phyloP scores from a whole-genome alignment of 1,140 invertebrate species.

The Cephus cinctus region DNA sequence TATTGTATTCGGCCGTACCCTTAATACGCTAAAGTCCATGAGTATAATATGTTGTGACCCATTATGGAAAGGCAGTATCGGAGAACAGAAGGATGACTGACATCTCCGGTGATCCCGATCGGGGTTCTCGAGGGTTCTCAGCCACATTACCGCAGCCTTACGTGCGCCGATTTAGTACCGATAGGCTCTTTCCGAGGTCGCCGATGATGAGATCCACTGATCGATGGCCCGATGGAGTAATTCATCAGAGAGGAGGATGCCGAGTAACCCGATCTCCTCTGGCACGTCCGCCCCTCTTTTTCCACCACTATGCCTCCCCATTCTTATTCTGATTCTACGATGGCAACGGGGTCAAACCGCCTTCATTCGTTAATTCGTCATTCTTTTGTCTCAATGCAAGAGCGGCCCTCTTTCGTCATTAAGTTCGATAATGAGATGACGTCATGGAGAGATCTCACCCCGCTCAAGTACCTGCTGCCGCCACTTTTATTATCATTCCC shows the following conservation, averaged over 20 bases:
- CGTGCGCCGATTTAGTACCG: not conserved
- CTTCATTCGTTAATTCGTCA: constrained; percentile 44
- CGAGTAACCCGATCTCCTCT: constrained; percentile 44
- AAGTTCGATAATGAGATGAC: constrained; percentile 24
- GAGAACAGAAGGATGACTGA: constrained; percentile 47
- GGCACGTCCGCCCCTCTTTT: constrained; percentile 27
- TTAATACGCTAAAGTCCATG: too few relatives aligned
- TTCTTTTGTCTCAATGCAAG: constrained; percentile 35
- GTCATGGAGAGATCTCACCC: constrained; percentile 9
- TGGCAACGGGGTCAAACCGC: constrained; percentile 17
- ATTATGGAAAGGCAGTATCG: constrained; percentile 36
- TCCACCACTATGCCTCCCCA: constrained; percentile 23
- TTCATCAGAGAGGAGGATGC: constrained; percentile 51
- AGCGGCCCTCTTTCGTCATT: constrained; percentile 26
- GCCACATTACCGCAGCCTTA: constrained; percentile 5
- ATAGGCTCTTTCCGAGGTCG: constrained; percentile 5
- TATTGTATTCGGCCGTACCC: constrained; percentile 36
- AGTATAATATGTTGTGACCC: constrained; percentile 5
- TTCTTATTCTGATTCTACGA: constrained; percentile 36
- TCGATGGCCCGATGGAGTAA: constrained; percentile 41
- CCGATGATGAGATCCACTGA: constrained; percentile 44
- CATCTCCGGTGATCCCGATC: constrained; percentile 45
- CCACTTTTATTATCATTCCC: not conserved
- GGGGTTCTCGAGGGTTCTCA: constrained; percentile 22
- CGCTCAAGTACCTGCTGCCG: not conserved